Evolutionary conservation across 2,113 vertebrate genomes (phyloP).

Genomic region (Tylochromis polylepis): DNA sequence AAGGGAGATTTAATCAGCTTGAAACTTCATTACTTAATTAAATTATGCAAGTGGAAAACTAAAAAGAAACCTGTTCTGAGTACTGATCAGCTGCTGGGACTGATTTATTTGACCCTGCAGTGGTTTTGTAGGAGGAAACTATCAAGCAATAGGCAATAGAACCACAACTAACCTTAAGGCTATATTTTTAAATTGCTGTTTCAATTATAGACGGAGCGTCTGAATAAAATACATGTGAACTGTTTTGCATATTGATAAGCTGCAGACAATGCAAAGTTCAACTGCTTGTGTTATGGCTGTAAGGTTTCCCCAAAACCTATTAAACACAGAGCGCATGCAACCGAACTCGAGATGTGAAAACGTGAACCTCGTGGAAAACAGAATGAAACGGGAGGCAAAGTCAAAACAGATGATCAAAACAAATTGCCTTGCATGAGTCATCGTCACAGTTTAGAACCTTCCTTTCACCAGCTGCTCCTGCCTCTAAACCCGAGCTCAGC

Average conservation of each 20-base stretch:
- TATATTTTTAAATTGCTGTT: not conserved
- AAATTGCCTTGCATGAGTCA: not conserved
- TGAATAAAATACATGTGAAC: not conserved
- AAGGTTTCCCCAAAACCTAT: not conserved
- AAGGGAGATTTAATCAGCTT: not conserved
- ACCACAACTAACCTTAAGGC: not conserved
- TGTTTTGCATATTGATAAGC: not conserved
- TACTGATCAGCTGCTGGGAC: constrained; percentile 17
- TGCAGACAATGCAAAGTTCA: not conserved
- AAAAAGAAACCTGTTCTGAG: not conserved
- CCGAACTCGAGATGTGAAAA: not conserved
- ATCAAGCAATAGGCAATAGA: not conserved
- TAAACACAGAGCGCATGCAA: rapidly evolving
- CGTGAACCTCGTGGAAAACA: not conserved
- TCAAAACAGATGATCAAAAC: not conserved
- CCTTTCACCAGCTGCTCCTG: not conserved
- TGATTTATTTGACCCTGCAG: not conserved
- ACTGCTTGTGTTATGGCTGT: not conserved
- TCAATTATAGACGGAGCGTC: not conserved
- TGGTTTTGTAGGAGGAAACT: not conserved
- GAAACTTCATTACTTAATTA: constrained; percentile 17
- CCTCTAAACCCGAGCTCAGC: not conserved
- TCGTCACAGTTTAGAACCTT: not conserved
- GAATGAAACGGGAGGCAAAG: not conserved
- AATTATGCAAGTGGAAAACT: not conserved